Evolutionary conservation across 2,113 vertebrate genomes (phyloP), one percentile per base, ranked within the genome.

Genomic region (Heliornis fulica): DNA sequence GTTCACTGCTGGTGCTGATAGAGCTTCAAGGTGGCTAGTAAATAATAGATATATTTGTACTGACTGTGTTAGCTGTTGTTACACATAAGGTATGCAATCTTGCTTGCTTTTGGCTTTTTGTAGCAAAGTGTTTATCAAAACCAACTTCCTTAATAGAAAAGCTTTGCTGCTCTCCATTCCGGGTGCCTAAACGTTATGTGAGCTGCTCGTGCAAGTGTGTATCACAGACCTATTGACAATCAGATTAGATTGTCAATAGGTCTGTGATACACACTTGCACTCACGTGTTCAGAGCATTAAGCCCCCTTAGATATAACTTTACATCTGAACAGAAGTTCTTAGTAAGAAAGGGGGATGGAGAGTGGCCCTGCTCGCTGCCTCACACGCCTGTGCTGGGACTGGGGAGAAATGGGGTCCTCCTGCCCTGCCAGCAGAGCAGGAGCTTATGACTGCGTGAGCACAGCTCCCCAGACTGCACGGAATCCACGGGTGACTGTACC

Each of bases 1-100:
- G 56, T 72, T 94, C 28, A 10, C 65, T 2, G 0, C 93, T 92
- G 91, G 86, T 89, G 59, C 71, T 83, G 80, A 86, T 74, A 81
- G 75, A 96, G 78, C 84, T 75, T 79, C 70, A 91, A 91, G 94
- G 89, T 96, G 77, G 79, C 69, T 93, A 79, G 81, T 95, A 95
- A 97, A 95, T 95, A 97, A 90, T 87, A 89, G 95, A 94, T 94
- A 57, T 60, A 59, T 95, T 94, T 87, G 76, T 82, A 38, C 69
- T 94, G 34, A 64, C 45, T 60, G 56, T 81, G 72, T 94, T 92
- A 78, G 70, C 91, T 94, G 81, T 60, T 88, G 53, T 76, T 93
- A 29, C 10, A 15, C 80, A 5, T 59, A 53, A 45, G 57, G 81
- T 77, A 63, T 5, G 32, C 36, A 71, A 1, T 43, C 38, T 43